phyloP scores from a whole-genome alignment of 1,140 invertebrate genomes.

The Holotrichia oblita region DNA sequence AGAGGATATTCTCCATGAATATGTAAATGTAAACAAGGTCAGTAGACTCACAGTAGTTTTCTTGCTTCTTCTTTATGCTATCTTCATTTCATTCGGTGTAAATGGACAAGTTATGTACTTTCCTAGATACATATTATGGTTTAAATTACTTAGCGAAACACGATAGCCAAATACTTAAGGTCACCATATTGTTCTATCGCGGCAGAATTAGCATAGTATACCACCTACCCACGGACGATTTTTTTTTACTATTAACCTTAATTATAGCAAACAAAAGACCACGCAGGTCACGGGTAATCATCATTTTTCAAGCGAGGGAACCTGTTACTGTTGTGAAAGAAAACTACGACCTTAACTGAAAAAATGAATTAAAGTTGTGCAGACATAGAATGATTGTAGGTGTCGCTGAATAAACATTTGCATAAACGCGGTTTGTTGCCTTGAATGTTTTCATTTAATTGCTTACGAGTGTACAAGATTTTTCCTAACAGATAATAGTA shows the following conservation, averaged over 20 bases:
- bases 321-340: not conserved
- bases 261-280: constrained; percentile 4
- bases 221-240: not conserved
- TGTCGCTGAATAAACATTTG: not conserved
- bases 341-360: not conserved
- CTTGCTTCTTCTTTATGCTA: not conserved
- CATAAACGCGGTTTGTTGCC: not conserved
- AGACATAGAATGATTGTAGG: not conserved
- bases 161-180: constrained; percentile 15
- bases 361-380: not conserved
- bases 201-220: constrained; percentile 7
- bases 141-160: constrained; percentile 2
- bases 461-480: not conserved
- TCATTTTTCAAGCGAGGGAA: constrained; percentile 16
- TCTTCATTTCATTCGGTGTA: not conserved
- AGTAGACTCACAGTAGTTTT: not conserved
- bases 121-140: not conserved
- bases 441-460: not conserved
- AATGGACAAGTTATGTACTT: constrained; percentile 17
- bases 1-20: not conserved
- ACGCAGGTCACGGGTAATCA: not conserved
- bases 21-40: constrained; percentile 15
- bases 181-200: constrained; percentile 19
- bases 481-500: too few species aligned
- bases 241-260: constrained; percentile 27